phyloP scores from a whole-genome alignment of 2,113 vertebrate species.

The Elanus axillaris region DNA sequence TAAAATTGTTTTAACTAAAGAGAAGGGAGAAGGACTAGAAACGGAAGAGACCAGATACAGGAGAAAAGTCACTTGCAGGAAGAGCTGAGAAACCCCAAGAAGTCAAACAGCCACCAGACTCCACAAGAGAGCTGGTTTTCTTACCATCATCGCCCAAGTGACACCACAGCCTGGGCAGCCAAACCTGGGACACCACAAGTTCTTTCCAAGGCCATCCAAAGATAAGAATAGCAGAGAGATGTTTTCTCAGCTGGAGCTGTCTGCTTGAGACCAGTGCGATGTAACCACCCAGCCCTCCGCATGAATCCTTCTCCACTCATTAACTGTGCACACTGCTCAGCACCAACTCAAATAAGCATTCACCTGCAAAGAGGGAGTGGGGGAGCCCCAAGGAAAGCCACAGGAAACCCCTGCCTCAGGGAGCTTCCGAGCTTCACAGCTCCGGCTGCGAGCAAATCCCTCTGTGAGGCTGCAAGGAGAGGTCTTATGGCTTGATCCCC shows the following conservation, averaged over 20 bases:
- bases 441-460: neutral
- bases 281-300: neutral
- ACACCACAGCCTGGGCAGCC: neutral
- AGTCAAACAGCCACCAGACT: neutral
- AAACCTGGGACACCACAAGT: neutral
- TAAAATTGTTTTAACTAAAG: neutral
- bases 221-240: neutral
- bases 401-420: neutral
- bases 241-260: neutral
- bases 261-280: neutral
- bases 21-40: neutral
- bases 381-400: neutral
- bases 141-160: neutral
- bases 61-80: neutral
- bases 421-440: neutral
- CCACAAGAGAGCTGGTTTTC: neutral
- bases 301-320: neutral
- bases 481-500: neutral
- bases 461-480: fast-evolving
- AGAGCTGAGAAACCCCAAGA: neutral
- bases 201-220: neutral
- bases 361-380: neutral
- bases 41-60: neutral
- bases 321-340: neutral
- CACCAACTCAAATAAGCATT: neutral